Conservation (phyloP, 2,888 invertebrate species). For the Pediacus dermestoides region DNA sequence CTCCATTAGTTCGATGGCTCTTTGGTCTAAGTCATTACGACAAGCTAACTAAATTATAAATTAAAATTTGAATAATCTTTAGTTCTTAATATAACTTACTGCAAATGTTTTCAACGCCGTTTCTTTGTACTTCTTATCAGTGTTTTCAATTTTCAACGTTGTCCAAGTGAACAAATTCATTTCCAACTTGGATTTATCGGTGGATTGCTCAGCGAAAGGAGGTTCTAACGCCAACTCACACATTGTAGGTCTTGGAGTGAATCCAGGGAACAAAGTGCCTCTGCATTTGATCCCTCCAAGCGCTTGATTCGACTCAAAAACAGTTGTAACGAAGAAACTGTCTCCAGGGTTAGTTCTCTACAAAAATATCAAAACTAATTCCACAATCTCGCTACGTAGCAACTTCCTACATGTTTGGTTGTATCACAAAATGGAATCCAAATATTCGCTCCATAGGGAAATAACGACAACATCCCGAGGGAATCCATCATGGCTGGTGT, state of each 20-base stretch:
- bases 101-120: slow-evolving; percentile 87
- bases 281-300: slow-evolving; percentile 83
- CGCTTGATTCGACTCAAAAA: slow-evolving; percentile 74
- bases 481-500: slow-evolving; percentile 76
- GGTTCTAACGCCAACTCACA: slow-evolving; percentile 68
- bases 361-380: slow-evolving; percentile 25
- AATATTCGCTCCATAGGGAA: slow-evolving; percentile 62
- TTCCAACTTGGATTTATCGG: slow-evolving; percentile 81
- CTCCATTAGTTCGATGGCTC: slow-evolving; percentile 83
- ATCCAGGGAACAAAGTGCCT: slow-evolving; percentile 82
- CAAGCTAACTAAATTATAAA: slow-evolving; percentile 65
- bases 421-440: slow-evolving; percentile 85
- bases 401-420: slow-evolving; percentile 60
- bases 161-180: slow-evolving; percentile 66
- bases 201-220: slow-evolving; percentile 50
- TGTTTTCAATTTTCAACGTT: slow-evolving; percentile 58
- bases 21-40: slow-evolving; percentile 75
- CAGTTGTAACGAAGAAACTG: slow-evolving; percentile 71
- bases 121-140: slow-evolving; percentile 68
- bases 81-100: slow-evolving; percentile 52
- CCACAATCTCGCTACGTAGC: slow-evolving; percentile 46
- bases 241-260: slow-evolving; percentile 81
- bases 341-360: slow-evolving; percentile 66
- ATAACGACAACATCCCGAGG: slow-evolving; percentile 69
- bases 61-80: slow-evolving; percentile 9